Base-by-base conservation (phyloP, 2,888 invertebrate genomes). In the Hypselothyrea guttata region DNA sequence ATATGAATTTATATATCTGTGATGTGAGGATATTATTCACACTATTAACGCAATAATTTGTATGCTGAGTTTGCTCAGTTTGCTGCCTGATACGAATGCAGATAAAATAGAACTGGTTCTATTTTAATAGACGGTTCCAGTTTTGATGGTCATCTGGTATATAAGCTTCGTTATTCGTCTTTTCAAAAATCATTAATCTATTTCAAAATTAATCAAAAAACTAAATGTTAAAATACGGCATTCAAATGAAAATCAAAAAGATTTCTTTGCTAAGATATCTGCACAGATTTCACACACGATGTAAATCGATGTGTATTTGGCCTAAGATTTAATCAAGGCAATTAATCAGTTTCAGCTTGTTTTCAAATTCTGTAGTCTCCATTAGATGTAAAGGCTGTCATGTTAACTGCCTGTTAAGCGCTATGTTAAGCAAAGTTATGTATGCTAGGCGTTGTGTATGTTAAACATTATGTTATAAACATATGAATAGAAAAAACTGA, bases 21-120 rank as follows among this genome's bases (percentile, higher is more conserved):
- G 28, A 33, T 46, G 13, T 42, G 16, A 22, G 41, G 28, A 42
- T 59, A 47, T 31, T 40, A 15, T 48, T 27, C 31, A 15, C 15
- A 8, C 2, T 33, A 9, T 22, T 13, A 40, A 12, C 5, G 12
- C 9, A 8, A 5, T 40, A 42, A 13, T 60, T 53, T 48, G 38
- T 47, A 53, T 31, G 53, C 48, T 5, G 22, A 22, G 22, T 22
- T 5, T 22, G n/a, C n/a, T n/a, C n/a, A n/a, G n/a, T n/a, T n/a
- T n/a, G n/a, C n/a, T n/a, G 28, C 15, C 35, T 51, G 33, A 30
- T 40, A 8, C 11, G 27, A 42, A 33, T 59, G 13, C 16, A 30
- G 13, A 55, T 56, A 1, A 33, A 46, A 27, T 22, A 18, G 30
- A 61, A 61, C 49, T 63, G 41, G 55, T 61, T 63, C 34, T 42